Conservation (phyloP, 1,140 invertebrate genomes). For the Macrobrachium rosenbergii region DNA sequence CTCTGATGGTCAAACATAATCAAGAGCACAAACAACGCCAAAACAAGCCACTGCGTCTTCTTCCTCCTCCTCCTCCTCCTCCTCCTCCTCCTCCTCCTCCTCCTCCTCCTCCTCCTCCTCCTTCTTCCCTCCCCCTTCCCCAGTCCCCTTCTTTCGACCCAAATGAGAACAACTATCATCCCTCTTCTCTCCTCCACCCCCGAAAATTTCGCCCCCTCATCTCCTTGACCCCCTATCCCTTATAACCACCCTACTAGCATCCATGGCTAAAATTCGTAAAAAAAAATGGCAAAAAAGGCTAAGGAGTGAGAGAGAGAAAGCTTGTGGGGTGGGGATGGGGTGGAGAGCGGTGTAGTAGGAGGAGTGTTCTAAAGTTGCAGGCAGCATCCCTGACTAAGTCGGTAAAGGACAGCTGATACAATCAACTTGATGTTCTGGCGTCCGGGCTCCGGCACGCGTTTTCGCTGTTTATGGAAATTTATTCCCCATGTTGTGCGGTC, state of each 20-base stretch:
- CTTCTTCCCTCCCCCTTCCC: background rate
- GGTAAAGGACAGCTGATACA: slow-evolving; percentile 61
- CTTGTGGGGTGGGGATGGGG: too few relatives aligned
- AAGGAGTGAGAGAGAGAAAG: too few relatives aligned
- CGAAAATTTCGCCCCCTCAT: too few relatives aligned
- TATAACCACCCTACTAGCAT: too few relatives aligned
- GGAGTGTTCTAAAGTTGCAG: background rate
- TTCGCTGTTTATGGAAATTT: slow-evolving; percentile 61
- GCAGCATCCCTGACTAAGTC: slow-evolving; percentile 41
- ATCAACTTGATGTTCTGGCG: slow-evolving; percentile 49
- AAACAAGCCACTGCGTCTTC: background rate
- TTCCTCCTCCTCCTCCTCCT: background rate
- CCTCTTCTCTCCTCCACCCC: background rate
- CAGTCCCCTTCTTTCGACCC: background rate
- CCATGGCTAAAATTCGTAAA: too few relatives aligned
- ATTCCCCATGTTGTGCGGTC: slow-evolving; percentile 61
- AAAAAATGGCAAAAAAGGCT: too few relatives aligned
- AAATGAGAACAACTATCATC: too few relatives aligned
- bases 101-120: background rate
- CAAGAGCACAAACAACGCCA: too few relatives aligned
- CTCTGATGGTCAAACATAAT: too few relatives aligned
- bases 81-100: too few relatives aligned
- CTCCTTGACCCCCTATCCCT: background rate
- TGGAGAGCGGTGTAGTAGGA: too few relatives aligned
- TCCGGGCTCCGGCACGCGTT: slow-evolving; percentile 34